Base-by-base conservation (phyloP, 2,888 invertebrate species). In the Dermolepida albohirtum region DNA sequence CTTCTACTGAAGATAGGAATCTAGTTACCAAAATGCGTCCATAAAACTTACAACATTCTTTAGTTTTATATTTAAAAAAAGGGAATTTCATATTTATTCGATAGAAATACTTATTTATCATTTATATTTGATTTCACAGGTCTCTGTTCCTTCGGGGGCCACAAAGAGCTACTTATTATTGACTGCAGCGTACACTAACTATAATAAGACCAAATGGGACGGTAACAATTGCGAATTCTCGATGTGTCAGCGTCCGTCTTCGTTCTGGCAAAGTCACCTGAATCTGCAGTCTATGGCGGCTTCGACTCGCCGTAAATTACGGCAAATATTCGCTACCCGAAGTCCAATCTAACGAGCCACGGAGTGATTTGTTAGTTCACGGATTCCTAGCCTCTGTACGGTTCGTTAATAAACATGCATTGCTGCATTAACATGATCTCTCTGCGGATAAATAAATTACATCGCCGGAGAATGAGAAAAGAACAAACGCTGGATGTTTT, bases 331-430 rank as follows among this genome's bases (percentile, higher is more conserved):
- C 68, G 62, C 70, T 67, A 57, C 66, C 34, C 44, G 55, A 57
- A 64, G 70, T 68, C 66, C 59, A 65, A 72, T 67, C 69, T 73
- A 74, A 74, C 72, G 72, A 74, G 73, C 72, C 68, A 71, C 68
- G 59, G 72, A 74, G 72, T 74, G 74, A 74, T 74, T 74, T 74
- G 73, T 74, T 72, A 70, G 71, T 71, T 70, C 72, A 67, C 70
- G 71, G 70, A 72, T 73, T 72, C 71, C 70, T 70, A 59, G 66
- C 16, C 63, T 66, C 52, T 72, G 72, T 73, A 70, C 57, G 44
- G 27, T 54, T 47, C 44, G 67, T 64, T 67, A 57, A 63, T 66
- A 63, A 68, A 54, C 54, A 54, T 54, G 16, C 34, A 17, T 39
- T 39, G 54, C 12, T 54, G 34, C 54, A 39, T 54, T 54, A 39